Percentiles rank a stretch among this genome's conserved stretches.
These are phyloP conservation scores for Eupristina koningsbergeri DNA, from an alignment of 1,140 invertebrate genomes.

Conservation along the genomic window DNA sequence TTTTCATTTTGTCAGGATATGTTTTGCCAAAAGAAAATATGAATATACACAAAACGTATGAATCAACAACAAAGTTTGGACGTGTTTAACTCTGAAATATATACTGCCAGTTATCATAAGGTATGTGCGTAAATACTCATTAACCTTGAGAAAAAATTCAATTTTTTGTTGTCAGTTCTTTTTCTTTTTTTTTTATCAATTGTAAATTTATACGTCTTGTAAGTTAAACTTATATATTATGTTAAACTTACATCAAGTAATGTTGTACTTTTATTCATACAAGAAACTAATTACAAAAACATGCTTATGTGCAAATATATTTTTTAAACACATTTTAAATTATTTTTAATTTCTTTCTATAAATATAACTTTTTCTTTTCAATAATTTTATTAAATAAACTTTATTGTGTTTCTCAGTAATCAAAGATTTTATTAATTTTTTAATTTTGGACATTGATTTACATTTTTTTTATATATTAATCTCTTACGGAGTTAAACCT, in stretches of 20 bases:
- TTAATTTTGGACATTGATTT: too few species aligned
- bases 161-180: neutral
- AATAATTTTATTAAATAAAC: too few species aligned
- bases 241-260: neutral
- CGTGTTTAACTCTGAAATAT: neutral
- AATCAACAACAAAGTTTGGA: neutral
- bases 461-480: too few species aligned
- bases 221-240: neutral
- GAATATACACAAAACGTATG: neutral
- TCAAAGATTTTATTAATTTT: too few species aligned
- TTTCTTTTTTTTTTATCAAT: neutral
- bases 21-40: neutral
- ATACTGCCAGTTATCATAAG: neutral
- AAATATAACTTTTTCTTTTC: too few species aligned
- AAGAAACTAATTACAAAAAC: neutral
- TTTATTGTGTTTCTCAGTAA: too few species aligned
- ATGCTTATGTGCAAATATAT: neutral
- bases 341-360: too few species aligned
- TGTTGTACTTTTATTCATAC: too few species aligned
- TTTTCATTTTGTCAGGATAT: slow-evolving; percentile 13
- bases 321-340: too few species aligned
- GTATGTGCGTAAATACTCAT: neutral
- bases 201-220: neutral
- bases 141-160: slow-evolving; percentile 11
- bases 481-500: too few species aligned